phyloP scores from a whole-genome alignment of 2,888 invertebrate genomes.

The Epistrophella euchroma region DNA sequence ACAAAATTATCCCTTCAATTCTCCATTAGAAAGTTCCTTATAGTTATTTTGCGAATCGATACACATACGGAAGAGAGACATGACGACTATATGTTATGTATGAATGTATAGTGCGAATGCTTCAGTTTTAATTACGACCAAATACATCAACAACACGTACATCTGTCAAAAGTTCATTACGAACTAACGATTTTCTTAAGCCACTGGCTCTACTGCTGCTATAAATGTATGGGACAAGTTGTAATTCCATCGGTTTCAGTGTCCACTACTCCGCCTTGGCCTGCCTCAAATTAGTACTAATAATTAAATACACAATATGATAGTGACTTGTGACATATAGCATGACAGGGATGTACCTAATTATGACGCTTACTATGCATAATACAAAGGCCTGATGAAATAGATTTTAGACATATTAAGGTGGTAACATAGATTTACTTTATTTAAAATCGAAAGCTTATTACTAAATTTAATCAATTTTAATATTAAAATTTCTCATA shows the following conservation, averaged over 20 bases:
- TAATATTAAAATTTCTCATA: too few species aligned
- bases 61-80: background rate
- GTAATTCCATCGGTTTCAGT: slow-evolving; percentile 13
- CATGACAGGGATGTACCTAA: background rate
- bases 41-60: background rate
- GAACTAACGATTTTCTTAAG: slow-evolving; percentile 32
- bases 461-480: too few species aligned
- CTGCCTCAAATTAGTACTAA: slow-evolving; percentile 65
- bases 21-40: background rate
- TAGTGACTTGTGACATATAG: slow-evolving; percentile 39
- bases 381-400: background rate
- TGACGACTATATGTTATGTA: background rate
- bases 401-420: too few species aligned
- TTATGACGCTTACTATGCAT: background rate
- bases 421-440: too few species aligned
- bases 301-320: slow-evolving; percentile 74
- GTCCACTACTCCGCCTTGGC: slow-evolving; percentile 18
- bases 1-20: background rate
- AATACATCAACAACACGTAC: slow-evolving; percentile 69
- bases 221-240: background rate
- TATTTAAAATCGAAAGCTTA: too few species aligned
- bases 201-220: background rate
- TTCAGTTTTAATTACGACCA: slow-evolving; percentile 70
- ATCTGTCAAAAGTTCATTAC: slow-evolving; percentile 69
- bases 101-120: slow-evolving; percentile 46